Percentiles rank a stretch among this genome's conserved stretches.
Evolutionary conservation across 2,113 vertebrate species (phyloP).

Genomic region (Oreochromis tanganicae): DNA sequence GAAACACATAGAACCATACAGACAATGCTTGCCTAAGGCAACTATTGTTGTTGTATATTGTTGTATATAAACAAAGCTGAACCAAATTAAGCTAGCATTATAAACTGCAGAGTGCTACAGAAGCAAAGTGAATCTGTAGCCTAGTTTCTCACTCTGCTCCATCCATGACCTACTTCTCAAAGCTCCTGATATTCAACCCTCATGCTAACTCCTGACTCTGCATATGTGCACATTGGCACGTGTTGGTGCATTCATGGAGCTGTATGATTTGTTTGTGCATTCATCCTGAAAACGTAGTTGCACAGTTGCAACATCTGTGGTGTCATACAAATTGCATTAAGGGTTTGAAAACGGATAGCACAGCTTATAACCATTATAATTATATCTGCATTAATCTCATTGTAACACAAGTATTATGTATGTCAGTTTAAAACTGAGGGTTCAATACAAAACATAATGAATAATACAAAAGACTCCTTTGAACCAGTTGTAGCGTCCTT

Average conservation of each 20-base stretch:
- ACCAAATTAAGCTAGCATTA: background rate
- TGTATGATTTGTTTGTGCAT: background rate
- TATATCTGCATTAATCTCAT: background rate
- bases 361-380: background rate
- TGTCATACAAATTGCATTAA: constrained; percentile 9
- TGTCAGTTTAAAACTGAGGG: background rate
- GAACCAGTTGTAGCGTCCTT: background rate
- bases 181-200: background rate
- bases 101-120: background rate
- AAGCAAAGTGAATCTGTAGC: constrained; percentile 27
- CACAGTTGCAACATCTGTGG: constrained; percentile 6
- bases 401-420: background rate
- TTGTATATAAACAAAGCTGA: background rate
- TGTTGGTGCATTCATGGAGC: background rate
- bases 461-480: no score
- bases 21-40: background rate
- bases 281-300: background rate
- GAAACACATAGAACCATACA: background rate
- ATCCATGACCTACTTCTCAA: constrained; percentile 48
- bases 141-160: constrained; percentile 12
- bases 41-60: background rate
- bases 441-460: no score
- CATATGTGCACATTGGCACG: background rate
- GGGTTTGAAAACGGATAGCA: background rate
- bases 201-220: background rate